These are phyloP conservation scores for Hydrotaea diabolus DNA, from an alignment of 2,888 invertebrate genomes.

Conservation along the genomic window DNA sequence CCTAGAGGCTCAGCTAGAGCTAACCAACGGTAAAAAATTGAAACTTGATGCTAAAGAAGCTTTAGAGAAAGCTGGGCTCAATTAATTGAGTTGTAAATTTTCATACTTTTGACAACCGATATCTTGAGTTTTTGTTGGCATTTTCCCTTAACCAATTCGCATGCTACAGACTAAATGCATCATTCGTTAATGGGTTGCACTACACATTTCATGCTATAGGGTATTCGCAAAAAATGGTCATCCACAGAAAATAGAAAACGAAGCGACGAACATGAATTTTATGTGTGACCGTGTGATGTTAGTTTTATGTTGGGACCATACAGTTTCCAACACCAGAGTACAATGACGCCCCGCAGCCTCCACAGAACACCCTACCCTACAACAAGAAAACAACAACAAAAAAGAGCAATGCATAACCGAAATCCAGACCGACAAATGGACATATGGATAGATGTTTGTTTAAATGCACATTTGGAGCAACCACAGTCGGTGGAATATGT, in stretches of 20 bases:
- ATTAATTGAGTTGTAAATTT: no score
- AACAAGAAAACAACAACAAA: background rate
- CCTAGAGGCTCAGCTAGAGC: no score
- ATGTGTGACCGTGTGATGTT: constrained; percentile 60
- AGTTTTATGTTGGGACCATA: constrained; percentile 52
- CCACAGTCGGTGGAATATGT: background rate
- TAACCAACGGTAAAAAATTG: no score
- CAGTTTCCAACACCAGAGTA: constrained; percentile 45
- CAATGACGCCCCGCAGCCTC: background rate
- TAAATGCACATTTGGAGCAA: constrained; percentile 8
- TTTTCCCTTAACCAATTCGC: no score
- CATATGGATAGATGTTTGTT: constrained; percentile 21
- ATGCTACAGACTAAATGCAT: no score
- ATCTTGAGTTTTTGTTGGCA: no score
- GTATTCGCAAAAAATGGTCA: background rate
- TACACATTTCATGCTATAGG: background rate
- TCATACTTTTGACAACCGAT: no score
- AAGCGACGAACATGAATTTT: constrained; percentile 51
- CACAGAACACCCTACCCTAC: background rate
- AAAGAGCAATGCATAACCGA: constrained; percentile 21
- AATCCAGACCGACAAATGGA: constrained; percentile 8
- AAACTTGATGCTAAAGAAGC: no score
- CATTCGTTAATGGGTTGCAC: background rate
- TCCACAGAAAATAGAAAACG: constrained; percentile 43
- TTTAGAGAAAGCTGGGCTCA: no score